These are phyloP conservation scores for Junonia oenone DNA, from an alignment of 2,888 invertebrate species.

Conservation along the genomic window DNA sequence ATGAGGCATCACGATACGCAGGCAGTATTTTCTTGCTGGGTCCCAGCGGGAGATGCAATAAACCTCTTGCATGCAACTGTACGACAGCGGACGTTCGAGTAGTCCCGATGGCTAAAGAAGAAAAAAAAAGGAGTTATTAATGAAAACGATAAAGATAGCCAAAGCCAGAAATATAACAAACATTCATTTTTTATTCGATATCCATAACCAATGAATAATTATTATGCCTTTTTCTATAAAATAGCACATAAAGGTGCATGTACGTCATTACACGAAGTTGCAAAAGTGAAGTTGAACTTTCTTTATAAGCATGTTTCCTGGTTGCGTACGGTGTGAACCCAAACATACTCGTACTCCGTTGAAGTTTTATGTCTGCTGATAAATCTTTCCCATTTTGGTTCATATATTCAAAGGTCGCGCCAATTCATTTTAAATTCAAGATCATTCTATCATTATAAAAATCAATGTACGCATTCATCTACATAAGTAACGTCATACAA, in stretches of 20 bases:
- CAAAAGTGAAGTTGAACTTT: no score
- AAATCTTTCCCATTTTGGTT: background rate
- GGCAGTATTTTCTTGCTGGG: slow-evolving; percentile 87
- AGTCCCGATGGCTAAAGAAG: slow-evolving; percentile 81
- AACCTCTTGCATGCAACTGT: slow-evolving; percentile 87
- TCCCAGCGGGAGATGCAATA: slow-evolving; percentile 89
- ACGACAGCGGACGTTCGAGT: slow-evolving; percentile 83
- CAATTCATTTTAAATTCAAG: background rate
- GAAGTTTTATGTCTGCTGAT: no score
- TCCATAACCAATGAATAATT: no score
- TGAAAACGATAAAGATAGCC: background rate
- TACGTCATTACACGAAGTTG: no score
- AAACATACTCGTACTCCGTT: no score
- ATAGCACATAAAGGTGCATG: no score
- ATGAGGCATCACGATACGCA: slow-evolving; percentile 86
- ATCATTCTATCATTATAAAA: background rate
- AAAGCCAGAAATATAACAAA: background rate
- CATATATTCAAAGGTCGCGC: background rate
- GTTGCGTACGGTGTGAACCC: no score
- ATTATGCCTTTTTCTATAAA: no score
- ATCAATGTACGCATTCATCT: background rate
- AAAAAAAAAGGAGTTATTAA: slow-evolving; percentile 9
- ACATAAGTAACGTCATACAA: background rate
- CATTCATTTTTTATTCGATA: no score
- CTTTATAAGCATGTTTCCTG: no score